Base-by-base conservation (phyloP, 2,888 invertebrate species). In the Pyrochroa serraticornis region DNA sequence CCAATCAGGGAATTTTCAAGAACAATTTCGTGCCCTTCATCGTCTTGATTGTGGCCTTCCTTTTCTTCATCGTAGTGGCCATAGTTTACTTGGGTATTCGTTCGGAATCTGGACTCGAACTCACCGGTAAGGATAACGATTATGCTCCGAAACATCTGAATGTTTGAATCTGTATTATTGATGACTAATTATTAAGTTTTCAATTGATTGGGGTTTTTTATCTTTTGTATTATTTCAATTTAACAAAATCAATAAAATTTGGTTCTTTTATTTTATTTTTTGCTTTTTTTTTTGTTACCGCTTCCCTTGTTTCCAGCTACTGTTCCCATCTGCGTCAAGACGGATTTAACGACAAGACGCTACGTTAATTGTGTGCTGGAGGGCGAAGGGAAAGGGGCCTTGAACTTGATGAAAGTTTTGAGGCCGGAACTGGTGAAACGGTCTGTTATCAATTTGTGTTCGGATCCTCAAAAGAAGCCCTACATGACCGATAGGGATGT, bases 61-160 rank as follows among this genome's bases (percentile, higher is more conserved):
- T 86, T 74, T 89, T 89, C 80, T 87, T 89, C 81, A 79, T 86
- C 73, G 79, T 84, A 67, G 81, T 89, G 70, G 84, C 84, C 67
- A 84, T 88, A 69, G 81, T 87, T 79, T 89, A 89, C 77, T 81
- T 88, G 77, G 87, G 87, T 67, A 87, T 86, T 77, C 83, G 81
- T 73, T 83, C 83, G 56, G 85, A 85, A 65, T 83, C 83, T 37
- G 81, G 83, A 6, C 81, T 81, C 58, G 85, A 81, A 69, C 81
- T 81, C 75, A 81, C 81, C 72, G 84, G 79, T 79, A 86, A 78
- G 77, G 68, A 61, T 46, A 48, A 58, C 44, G 58, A 58, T 32
- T 58, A 58, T 58, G 12, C 48, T 14, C 8, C 9, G 31, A 45
- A 45, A n/a, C 44, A 32, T 13, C 35, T 57, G 43, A 35, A 31